Base-by-base conservation (phyloP, 2,113 vertebrate genomes). In the Nansenia antarctica region DNA sequence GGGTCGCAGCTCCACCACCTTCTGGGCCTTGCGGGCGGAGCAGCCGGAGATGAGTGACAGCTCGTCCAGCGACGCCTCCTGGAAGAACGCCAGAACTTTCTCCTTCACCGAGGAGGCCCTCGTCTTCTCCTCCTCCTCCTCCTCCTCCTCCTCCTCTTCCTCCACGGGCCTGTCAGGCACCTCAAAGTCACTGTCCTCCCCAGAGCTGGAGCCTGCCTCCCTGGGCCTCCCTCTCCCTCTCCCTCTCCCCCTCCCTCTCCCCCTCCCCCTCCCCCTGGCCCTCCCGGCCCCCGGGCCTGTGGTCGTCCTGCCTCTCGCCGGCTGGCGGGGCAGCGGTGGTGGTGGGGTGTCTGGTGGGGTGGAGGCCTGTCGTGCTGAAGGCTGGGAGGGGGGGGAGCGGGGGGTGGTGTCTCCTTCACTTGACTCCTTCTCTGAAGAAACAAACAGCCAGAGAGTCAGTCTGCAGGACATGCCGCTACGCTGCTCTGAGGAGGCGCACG, bases 21-120 rank as follows among this genome's bases (percentile, higher is more conserved):
- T 98, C 89, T 94, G 92, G 83, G 94, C 95, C 83, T 96, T 99
- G 87, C 95, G 98, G 80, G 94, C 69, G 27, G 98, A 99, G 73
- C 98, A 99, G 34, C 94, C 93, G 54, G 93, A 85, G 74, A 98
- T 98, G 79, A 98, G 84, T 18, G 91, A 85, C 69, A 99, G 93
- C 81, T 99, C 96, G 0, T 95, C 92, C 12, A 88, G 62, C 0
- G 96, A 93, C 20, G 95, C 93, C 49, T 92, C 91, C 76, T 94
- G 93, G 32, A 99, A 90, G 86, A 98, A 99, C 18, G 69, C 80
- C 60, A 98, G 76, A 18, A 99, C 94, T 92, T 94, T 94, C 0
- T 69, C 83, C 87, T 91, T 93, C 70, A 90, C 79, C n/a, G n/a
- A 5, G 88, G 85, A 1, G 93, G 91, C 12, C 77, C 91, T 91